phyloP scores from a whole-genome alignment of 2,113 vertebrate species.

The Syrmaticus mikado region DNA sequence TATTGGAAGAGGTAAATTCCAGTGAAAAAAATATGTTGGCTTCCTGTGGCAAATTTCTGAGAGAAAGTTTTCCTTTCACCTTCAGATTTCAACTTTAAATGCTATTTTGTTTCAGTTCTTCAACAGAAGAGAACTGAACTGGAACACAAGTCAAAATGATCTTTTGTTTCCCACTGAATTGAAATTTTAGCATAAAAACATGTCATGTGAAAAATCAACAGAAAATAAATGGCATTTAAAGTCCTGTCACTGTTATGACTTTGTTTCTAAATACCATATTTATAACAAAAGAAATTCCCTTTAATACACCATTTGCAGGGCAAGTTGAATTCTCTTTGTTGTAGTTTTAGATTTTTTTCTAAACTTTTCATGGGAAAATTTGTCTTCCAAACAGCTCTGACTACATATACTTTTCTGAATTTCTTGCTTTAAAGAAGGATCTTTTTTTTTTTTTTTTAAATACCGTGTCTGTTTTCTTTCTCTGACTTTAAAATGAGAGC shows the following conservation, averaged over 20 bases:
- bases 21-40: neutral
- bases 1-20: neutral
- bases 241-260: conserved; percentile 25
- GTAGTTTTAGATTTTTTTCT: conserved; percentile 12
- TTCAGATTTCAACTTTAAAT: conserved; percentile 33
- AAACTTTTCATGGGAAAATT: neutral
- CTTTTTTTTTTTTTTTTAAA: neutral
- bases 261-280: conserved; percentile 39
- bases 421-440: conserved; percentile 20
- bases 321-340: neutral
- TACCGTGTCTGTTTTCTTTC: neutral
- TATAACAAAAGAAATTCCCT: conserved; percentile 37
- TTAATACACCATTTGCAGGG: conserved; percentile 16
- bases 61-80: conserved; percentile 11
- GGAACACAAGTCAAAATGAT: neutral
- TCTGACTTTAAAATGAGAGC: neutral
- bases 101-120: conserved; percentile 23
- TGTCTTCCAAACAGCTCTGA: conserved; percentile 25
- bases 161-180: neutral
- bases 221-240: conserved; percentile 37
- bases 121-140: neutral
- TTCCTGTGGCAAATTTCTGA: conserved; percentile 1
- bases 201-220: conserved; percentile 5
- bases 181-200: conserved; percentile 46
- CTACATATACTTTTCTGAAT: neutral